Percentiles rank a stretch among this genome's conserved stretches.
phyloP scores from a whole-genome alignment of 64 coral and sea anemone genomes.

The Pocillopora damicornis region DNA sequence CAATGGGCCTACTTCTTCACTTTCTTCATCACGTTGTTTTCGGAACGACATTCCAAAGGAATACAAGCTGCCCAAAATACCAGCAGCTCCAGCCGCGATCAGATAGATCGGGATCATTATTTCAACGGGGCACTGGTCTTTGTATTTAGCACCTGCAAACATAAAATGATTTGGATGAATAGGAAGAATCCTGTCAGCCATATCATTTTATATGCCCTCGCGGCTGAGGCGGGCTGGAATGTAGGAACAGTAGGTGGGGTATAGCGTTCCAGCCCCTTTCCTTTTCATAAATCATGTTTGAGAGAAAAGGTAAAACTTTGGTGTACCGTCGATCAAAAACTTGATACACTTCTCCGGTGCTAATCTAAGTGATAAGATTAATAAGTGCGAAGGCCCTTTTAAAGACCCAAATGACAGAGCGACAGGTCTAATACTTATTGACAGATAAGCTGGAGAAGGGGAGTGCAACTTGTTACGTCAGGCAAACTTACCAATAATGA shows the following conservation, averaged over 20 bases:
- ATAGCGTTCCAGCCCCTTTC: no score
- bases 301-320: no score
- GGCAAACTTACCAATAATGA: constrained; percentile 8
- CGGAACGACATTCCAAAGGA: not conserved
- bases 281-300: no score
- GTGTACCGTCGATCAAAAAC: no score
- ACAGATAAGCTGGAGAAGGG: not conserved
- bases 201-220: not conserved
- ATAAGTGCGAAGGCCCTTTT: no score
- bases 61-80: not conserved
- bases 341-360: no score
- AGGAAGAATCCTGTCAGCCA: not conserved
- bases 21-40: not conserved
- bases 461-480: not conserved
- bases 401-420: no score
- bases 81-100: not conserved
- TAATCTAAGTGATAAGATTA: no score
- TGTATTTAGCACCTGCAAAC: not conserved
- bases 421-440: no score
- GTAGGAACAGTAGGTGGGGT: no score
- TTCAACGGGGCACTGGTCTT: constrained; percentile 15
- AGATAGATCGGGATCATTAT: constrained; percentile 14
- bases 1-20: not conserved
- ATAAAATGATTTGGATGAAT: not conserved
- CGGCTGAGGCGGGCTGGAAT: no score